phyloP scores from a whole-genome alignment of 2,113 vertebrate genomes.

The Vireo altiloquus region DNA sequence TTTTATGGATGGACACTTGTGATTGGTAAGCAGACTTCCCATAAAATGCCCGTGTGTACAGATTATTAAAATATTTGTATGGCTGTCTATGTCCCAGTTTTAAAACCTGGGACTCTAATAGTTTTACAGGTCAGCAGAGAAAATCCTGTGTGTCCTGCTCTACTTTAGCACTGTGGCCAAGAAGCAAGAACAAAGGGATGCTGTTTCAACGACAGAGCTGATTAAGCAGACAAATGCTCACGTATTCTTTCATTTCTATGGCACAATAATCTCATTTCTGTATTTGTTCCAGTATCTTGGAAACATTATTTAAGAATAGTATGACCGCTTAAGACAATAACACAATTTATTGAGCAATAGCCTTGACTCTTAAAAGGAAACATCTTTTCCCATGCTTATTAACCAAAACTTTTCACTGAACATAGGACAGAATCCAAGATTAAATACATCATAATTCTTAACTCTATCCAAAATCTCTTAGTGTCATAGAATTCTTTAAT shows the following conservation, averaged over 20 bases:
- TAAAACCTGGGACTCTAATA: neutral
- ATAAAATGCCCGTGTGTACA: neutral
- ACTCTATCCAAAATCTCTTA: neutral
- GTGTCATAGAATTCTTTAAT: neutral
- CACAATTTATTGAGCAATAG: neutral
- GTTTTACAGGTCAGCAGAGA: slow-evolving; percentile 26
- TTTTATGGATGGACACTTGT: neutral
- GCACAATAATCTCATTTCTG: neutral
- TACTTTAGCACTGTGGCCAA: neutral
- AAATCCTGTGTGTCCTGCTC: neutral
- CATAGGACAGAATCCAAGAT: neutral
- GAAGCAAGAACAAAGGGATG: neutral
- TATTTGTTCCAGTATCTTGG: neutral
- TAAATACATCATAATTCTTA: neutral
- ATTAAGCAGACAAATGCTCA: neutral
- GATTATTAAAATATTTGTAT: neutral
- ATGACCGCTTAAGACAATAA: neutral
- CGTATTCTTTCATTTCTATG: neutral
- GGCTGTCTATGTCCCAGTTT: neutral
- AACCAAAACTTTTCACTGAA: neutral
- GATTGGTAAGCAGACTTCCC: neutral
- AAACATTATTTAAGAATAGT: neutral
- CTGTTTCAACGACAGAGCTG: neutral
- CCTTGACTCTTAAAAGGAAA: neutral
- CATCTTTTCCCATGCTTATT: neutral